Evolutionary conservation across 2,113 vertebrate genomes (phyloP).

Genomic region (Spheniscus mendiculus): DNA sequence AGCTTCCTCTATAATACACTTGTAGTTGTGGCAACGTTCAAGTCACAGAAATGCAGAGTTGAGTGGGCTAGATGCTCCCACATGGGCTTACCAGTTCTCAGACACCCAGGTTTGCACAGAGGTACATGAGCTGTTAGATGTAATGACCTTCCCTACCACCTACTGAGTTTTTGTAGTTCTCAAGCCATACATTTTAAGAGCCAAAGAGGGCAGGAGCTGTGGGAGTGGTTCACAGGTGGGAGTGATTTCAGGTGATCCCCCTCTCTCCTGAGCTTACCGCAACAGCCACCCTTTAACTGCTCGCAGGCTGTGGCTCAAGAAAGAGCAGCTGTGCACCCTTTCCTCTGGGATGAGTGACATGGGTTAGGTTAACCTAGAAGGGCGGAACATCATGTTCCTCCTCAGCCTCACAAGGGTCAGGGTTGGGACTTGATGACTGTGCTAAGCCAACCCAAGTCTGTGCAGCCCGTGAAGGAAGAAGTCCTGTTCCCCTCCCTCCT

Average conservation of each 20-base stretch:
- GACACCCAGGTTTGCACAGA: background rate
- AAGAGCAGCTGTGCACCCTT: background rate
- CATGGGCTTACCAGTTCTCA: background rate
- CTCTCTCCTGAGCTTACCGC: background rate
- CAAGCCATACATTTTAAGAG: background rate
- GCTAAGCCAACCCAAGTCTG: background rate
- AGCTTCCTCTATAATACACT: background rate
- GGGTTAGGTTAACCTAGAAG: background rate
- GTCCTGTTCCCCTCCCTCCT: background rate
- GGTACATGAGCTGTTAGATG: background rate
- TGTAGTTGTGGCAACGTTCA: rapidly evolving
- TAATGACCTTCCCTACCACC: background rate
- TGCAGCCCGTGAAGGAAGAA: background rate
- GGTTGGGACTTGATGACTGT: background rate
- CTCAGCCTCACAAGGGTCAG: background rate
- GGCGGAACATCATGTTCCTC: background rate
- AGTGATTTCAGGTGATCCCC: background rate
- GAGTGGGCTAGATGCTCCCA: background rate
- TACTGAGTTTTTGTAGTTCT: background rate
- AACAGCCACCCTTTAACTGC: background rate
- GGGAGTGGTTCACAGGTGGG: background rate
- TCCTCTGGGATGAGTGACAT: rapidly evolving
- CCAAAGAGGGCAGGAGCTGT: background rate
- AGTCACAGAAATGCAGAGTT: background rate
- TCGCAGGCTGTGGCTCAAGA: background rate